phyloP scores from a whole-genome alignment of 2,113 vertebrate genomes.

The Scytalopus superciliaris region DNA sequence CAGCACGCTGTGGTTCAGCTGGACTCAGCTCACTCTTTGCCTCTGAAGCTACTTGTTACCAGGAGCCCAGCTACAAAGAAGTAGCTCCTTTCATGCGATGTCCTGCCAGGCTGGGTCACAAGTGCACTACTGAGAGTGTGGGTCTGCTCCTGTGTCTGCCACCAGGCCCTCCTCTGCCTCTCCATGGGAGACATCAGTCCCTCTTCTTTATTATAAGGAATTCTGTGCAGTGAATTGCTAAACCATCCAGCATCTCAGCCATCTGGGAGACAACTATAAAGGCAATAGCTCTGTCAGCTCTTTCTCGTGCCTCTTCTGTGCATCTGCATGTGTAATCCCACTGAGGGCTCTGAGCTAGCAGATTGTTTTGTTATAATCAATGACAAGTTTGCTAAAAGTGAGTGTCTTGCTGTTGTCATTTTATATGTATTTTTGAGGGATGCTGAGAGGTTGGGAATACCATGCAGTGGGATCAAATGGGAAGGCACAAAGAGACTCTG shows the following conservation, averaged over 20 bases:
- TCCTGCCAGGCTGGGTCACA: not conserved
- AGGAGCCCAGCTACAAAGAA: not conserved
- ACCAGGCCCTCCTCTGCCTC: not conserved
- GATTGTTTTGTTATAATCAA: not conserved
- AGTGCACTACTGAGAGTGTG: accelerated
- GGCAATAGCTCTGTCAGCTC: not conserved
- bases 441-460: not conserved
- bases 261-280: not conserved
- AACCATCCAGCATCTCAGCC: not conserved
- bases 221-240: not conserved
- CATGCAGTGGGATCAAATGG: not conserved
- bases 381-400: not conserved
- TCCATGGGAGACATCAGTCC: not conserved
- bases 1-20: accelerated
- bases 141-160: not conserved
- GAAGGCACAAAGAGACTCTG: not conserved
- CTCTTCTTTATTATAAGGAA: not conserved
- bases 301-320: not conserved
- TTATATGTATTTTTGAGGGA: not conserved
- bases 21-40: not conserved
- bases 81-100: not conserved
- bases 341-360: not conserved
- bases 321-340: not conserved
- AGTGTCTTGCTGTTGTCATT: not conserved
- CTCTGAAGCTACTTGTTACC: not conserved